Evolutionary conservation across 2,888 invertebrate genomes (phyloP).

Genomic region (Ennomos erosarius): DNA sequence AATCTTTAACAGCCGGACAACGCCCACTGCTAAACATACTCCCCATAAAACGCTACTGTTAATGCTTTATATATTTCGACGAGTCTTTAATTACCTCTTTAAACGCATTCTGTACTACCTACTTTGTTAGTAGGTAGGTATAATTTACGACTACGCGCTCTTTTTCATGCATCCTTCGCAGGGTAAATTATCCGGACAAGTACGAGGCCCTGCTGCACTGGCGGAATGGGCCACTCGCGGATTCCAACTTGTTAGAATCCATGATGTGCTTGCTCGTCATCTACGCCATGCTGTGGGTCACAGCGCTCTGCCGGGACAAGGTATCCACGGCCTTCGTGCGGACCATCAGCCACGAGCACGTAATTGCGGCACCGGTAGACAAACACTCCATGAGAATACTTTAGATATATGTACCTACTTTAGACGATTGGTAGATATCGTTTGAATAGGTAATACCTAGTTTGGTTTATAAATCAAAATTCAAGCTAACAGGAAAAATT

Average conservation of each 20-base stretch:
- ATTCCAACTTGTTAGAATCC: constrained; percentile 67
- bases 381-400: constrained; percentile 42
- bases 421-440: too few species aligned
- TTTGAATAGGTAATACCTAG: too few species aligned
- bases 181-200: constrained; percentile 87
- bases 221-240: constrained; percentile 86
- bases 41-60: too few species aligned
- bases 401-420: constrained; percentile 16
- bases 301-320: constrained; percentile 61
- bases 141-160: too few species aligned
- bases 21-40: too few species aligned
- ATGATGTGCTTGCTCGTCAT: constrained; percentile 56
- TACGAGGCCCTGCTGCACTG: constrained; percentile 91
- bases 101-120: too few species aligned
- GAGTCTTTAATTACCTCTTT: too few species aligned
- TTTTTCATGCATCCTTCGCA: constrained; percentile 26
- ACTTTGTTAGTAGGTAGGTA: too few species aligned
- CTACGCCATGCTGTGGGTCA: constrained; percentile 59
- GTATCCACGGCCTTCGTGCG: constrained; percentile 56
- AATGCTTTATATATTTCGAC: too few species aligned
- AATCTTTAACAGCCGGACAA: too few species aligned
- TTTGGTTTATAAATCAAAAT: too few species aligned
- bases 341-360: constrained; percentile 62
- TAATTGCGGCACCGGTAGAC: constrained; percentile 53
- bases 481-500: too few species aligned